Conservation (phyloP, 2,113 vertebrate species). For the Ascaphus truei region DNA sequence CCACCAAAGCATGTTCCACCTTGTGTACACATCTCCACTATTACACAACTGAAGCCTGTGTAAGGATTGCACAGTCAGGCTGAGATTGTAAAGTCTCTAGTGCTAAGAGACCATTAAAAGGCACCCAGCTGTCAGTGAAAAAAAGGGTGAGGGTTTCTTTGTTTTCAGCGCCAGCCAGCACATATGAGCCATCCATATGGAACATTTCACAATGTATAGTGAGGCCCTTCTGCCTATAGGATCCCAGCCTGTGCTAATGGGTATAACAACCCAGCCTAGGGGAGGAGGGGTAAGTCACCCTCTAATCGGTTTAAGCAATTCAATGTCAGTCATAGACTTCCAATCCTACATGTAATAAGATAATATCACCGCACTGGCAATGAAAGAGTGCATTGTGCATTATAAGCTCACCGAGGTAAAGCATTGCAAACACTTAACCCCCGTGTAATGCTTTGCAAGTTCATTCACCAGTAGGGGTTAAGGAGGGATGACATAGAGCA, state of each 20-base stretch:
- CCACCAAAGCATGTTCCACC: too few relatives aligned
- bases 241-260: slow-evolving; percentile 6
- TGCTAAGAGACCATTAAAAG: slow-evolving; percentile 8
- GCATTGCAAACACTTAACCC: neutral
- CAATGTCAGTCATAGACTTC: neutral
- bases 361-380: neutral
- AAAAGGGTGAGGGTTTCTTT: slow-evolving; percentile 3
- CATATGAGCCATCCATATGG: slow-evolving; percentile 20
- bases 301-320: neutral
- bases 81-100: neutral
- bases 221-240: slow-evolving; percentile 9
- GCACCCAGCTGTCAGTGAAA: slow-evolving; percentile 5
- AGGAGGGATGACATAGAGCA: neutral
- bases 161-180: neutral
- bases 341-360: neutral
- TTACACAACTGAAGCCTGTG: too few relatives aligned
- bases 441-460: neutral
- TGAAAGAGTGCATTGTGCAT: neutral
- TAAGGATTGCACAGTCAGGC: neutral
- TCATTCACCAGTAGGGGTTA: neutral
- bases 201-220: neutral
- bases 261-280: neutral
- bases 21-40: neutral
- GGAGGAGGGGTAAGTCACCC: neutral
- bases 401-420: neutral